Conservation (phyloP, 2,797 vertebrate species). For the Propithecus deckenii region DNA sequence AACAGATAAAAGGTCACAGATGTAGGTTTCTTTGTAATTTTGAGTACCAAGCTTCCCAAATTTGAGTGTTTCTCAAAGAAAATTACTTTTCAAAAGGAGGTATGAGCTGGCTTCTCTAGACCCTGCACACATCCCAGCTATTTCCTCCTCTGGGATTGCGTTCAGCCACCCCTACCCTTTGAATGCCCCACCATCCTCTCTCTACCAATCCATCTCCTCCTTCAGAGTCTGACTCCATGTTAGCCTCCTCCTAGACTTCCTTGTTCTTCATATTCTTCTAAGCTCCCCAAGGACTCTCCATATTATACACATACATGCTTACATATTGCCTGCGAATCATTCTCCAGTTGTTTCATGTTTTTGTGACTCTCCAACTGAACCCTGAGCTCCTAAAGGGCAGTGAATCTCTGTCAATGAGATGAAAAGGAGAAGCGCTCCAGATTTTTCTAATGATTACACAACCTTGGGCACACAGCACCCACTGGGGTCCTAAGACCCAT, state of each 20-base stretch:
- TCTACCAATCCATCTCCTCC: neutral
- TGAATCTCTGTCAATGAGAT: neutral
- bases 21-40: neutral
- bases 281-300: neutral
- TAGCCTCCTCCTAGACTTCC: conserved; percentile 14
- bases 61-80: conserved; percentile 40
- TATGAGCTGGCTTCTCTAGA: neutral
- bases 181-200: neutral
- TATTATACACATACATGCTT: neutral
- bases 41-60: neutral
- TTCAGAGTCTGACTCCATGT: conserved; percentile 14
- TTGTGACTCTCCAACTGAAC: conserved; percentile 3
- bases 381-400: conserved; percentile 57
- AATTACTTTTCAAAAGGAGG: neutral
- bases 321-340: neutral
- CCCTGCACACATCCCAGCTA: neutral
- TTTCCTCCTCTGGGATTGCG: neutral
- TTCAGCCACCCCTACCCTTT: neutral
- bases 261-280: neutral
- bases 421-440: conserved; percentile 20
- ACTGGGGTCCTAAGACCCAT: conserved; percentile 43
- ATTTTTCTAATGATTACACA: conserved; percentile 64
- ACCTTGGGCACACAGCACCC: conserved; percentile 41
- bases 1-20: neutral
- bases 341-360: conserved; percentile 32